Evolutionary conservation across 2,797 vertebrate genomes (phyloP), one percentile per base, ranked within the genome.

Genomic region (Coccyzus lansbergi): DNA sequence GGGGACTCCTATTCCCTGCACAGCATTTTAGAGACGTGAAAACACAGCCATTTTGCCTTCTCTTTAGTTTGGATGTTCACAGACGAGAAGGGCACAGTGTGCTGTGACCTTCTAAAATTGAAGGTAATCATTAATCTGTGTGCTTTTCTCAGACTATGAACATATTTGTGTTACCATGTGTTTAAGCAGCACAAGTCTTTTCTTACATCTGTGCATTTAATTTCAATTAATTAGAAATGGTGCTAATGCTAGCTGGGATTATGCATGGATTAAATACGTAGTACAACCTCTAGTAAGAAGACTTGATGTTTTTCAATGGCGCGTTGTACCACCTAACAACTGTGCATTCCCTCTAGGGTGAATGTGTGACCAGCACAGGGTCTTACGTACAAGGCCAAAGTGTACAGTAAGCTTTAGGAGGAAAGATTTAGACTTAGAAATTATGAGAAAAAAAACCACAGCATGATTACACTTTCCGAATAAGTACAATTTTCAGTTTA

Each of bases 171-270:
- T 38, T 88, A 29, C 74, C 76, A 89, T 74, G 77, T 93, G 88
- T 90, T 89, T 85, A 94, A 97, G 86, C 71, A 91, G 62, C 31
- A 34, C 46, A 88, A 86, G 86, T 90, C 83, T 95, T 93, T 59
- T 52, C 71, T 83, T 78, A 86, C 79, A 90, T 93, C 90, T 94
- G 91, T 95, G 82, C 82, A 92, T 93, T 95, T 94, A 90, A 94
- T 95, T 95, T 95, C 40, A 74, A 93, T 93, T 91, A 95, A 94
- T 94, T 95, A 96, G 64, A 87, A 91, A 88, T n/a, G 79, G 88
- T 74, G 88, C 71, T 95, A 95, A 94, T 93, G 68, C 91, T 87
- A 68, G 63, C 46, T 71, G 93, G 93, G 94, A 95, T 96, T 94
- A 94, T 62, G 49, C 56, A 55, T 20, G 69, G 88, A 95, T 95